These are phyloP conservation scores for Bacillus rossius DNA, from an alignment of 1,140 invertebrate genomes.

Conservation along the genomic window DNA sequence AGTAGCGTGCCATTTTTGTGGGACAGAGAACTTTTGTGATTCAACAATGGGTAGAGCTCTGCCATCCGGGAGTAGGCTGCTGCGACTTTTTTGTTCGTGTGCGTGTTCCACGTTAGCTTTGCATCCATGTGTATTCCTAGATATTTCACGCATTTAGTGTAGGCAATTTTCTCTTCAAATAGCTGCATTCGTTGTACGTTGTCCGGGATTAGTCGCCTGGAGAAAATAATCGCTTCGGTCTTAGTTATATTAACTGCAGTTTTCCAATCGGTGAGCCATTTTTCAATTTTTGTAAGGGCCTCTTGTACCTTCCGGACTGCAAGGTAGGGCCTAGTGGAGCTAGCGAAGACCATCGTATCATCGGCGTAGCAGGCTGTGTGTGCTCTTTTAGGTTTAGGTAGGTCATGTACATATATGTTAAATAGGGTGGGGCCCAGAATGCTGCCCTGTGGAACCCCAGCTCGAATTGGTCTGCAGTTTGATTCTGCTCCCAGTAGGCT, in stretches of 20 bases:
- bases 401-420: constrained; percentile 14
- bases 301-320: background rate
- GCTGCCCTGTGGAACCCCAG: constrained; percentile 11
- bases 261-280: background rate
- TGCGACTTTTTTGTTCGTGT: background rate
- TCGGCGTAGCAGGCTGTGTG: constrained; percentile 12
- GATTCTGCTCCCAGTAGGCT: background rate
- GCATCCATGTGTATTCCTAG: background rate
- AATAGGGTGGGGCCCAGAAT: constrained; percentile 17
- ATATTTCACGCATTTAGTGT: background rate
- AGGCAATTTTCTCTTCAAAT: background rate
- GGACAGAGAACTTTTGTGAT: background rate
- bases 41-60: constrained; percentile 1
- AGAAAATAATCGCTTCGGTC: background rate
- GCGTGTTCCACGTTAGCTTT: background rate
- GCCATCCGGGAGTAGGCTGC: background rate
- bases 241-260: background rate
- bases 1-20: background rate
- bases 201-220: background rate
- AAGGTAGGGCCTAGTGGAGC: background rate
- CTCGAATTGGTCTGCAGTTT: background rate
- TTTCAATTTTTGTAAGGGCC: background rate
- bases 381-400: constrained; percentile 1
- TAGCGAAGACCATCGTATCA: constrained; percentile 4
- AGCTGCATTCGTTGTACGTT: background rate